Percentiles rank a stretch among this genome's conserved stretches.
Conservation (phyloP, 1,140 invertebrate species). For the Eufriesea mexicana region DNA sequence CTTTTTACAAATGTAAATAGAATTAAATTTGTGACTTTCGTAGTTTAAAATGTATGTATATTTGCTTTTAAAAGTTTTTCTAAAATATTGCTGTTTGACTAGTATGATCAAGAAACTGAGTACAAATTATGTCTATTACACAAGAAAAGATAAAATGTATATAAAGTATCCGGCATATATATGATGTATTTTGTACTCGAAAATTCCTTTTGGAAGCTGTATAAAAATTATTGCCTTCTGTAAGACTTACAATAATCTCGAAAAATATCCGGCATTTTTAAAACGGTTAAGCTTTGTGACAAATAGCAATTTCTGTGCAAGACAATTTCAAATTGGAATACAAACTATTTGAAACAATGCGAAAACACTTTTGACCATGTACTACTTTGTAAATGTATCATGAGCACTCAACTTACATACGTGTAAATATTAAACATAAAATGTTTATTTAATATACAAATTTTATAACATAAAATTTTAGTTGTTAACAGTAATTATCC, state of each 20-base stretch:
- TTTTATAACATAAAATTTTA: constrained; percentile 68
- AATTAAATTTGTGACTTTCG: neutral
- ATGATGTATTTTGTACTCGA: constrained; percentile 59
- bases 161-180: constrained; percentile 48
- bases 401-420: constrained; percentile 47
- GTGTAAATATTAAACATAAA: constrained; percentile 70
- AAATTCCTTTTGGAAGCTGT: constrained; percentile 41
- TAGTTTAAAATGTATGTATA: constrained; percentile 43
- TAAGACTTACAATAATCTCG: constrained; percentile 35
- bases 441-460: constrained; percentile 78
- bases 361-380: constrained; percentile 47
- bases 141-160: constrained; percentile 47
- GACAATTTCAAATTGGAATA: constrained; percentile 35
- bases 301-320: constrained; percentile 46
- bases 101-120: constrained; percentile 58
- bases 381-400: constrained; percentile 61
- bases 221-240: constrained; percentile 55
- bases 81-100: constrained; percentile 34
- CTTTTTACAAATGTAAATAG: constrained; percentile 52
- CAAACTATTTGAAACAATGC: constrained; percentile 26
- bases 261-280: constrained; percentile 19
- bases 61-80: constrained; percentile 31
- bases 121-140: constrained; percentile 65
- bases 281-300: constrained; percentile 32
- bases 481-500: constrained; percentile 55